These are phyloP conservation scores for Mungos mungo DNA, from an alignment of 2,113 vertebrate species.

Conservation along the genomic window DNA sequence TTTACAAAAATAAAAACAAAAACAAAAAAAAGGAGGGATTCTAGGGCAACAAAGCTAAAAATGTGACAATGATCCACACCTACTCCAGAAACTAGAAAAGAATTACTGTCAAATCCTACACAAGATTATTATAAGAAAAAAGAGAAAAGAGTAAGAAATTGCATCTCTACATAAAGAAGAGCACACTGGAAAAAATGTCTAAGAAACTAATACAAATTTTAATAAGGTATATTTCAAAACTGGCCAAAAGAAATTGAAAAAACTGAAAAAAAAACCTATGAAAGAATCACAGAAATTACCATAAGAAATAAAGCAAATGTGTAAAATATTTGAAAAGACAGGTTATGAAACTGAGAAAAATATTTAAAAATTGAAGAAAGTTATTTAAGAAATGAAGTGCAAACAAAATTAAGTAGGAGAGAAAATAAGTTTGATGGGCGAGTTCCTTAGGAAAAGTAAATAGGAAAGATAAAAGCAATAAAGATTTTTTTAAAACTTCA, in stretches of 20 bases:
- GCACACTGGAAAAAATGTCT: background rate
- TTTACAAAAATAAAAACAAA: background rate
- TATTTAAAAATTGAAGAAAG: background rate
- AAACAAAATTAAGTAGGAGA: background rate
- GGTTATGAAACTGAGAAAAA: background rate
- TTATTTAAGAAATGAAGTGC: background rate
- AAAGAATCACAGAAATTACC: background rate
- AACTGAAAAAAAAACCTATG: background rate
- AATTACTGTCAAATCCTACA: background rate
- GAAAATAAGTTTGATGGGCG: background rate
- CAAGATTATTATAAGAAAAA: background rate
- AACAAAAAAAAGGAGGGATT: background rate
- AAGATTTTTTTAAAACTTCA: background rate
- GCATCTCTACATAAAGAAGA: background rate
- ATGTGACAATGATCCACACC: background rate
- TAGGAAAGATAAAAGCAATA: background rate
- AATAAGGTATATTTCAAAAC: background rate
- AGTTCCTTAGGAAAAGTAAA: background rate
- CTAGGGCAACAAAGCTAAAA: background rate
- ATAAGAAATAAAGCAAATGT: background rate
- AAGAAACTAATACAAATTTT: background rate
- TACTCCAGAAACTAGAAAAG: background rate
- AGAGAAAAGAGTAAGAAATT: background rate
- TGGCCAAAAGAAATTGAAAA: background rate
- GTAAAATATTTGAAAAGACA: background rate